Conservation (phyloP, 2,888 invertebrate species). For the Eristalinus sepulchralis region DNA sequence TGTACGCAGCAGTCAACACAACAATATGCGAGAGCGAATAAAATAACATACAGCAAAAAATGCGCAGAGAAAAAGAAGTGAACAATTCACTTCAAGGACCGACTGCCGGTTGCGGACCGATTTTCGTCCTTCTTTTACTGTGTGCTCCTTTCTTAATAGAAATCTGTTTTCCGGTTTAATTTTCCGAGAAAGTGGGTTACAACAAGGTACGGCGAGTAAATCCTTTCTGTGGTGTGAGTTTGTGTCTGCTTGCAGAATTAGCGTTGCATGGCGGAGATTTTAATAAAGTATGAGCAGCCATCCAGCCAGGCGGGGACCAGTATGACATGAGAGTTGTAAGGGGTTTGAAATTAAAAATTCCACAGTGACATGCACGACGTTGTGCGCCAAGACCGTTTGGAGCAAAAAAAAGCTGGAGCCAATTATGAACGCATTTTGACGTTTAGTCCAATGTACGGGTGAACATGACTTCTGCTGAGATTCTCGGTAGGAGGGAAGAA, state of each 20-base stretch:
- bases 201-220: constrained; percentile 14
- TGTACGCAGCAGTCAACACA: constrained; percentile 44
- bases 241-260: not conserved
- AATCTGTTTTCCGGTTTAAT: constrained; percentile 50
- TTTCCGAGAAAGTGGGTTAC: constrained; percentile 30
- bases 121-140: not conserved
- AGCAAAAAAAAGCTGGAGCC: not conserved
- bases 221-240: not conserved
- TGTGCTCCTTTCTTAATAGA: constrained; percentile 9
- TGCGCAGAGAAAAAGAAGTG: not conserved
- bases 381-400: not conserved
- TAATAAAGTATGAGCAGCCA: constrained; percentile 5
- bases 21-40: constrained; percentile 14
- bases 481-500: too few relatives aligned
- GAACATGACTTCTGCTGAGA: too few relatives aligned
- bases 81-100: constrained; percentile 33
- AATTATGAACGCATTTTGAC: not conserved
- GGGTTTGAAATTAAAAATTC: not conserved
- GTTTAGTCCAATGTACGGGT: not conserved
- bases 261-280: constrained; percentile 1
- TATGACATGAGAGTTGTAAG: not conserved
- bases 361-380: not conserved
- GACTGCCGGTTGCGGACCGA: constrained; percentile 27
- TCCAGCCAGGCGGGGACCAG: not conserved
- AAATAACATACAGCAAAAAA: not conserved